Percentiles rank a stretch among this genome's conserved stretches.
These are phyloP conservation scores for Aphelenchoides fujianensis DNA, from an alignment of 1,140 invertebrate genomes.

Conservation along the genomic window DNA sequence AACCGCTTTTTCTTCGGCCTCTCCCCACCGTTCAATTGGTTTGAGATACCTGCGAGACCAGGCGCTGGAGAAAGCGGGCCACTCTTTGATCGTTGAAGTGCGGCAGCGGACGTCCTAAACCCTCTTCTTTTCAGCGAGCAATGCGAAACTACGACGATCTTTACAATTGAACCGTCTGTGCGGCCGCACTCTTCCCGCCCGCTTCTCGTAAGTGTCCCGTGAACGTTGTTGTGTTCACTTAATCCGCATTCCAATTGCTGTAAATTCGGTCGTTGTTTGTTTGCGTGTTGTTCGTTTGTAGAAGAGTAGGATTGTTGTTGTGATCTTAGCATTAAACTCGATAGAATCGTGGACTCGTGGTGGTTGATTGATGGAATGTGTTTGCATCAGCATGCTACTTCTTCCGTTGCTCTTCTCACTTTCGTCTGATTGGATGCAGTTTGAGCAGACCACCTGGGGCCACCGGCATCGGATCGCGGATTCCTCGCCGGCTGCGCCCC, in stretches of 20 bases:
- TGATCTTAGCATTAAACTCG: background rate
- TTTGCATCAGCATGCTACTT: background rate
- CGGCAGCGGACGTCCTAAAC: background rate
- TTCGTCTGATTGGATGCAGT: background rate
- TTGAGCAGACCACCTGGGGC: background rate
- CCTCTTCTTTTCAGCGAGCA: background rate
- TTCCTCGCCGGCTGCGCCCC: too few relatives aligned
- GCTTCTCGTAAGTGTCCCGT: background rate
- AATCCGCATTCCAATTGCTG: background rate
- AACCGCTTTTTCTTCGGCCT: background rate
- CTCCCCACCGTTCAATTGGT: background rate
- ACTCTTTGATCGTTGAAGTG: background rate
- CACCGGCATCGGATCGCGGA: background rate
- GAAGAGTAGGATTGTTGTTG: background rate
- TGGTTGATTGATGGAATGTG: background rate
- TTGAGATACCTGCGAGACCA: slow-evolving; percentile 1
- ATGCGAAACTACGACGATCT: slow-evolving; percentile 4
- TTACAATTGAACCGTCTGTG: background rate
- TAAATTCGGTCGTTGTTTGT: background rate
- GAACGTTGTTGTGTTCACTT: background rate
- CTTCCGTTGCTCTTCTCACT: background rate
- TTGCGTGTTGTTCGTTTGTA: background rate
- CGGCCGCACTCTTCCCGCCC: background rate
- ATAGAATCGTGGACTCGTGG: background rate
- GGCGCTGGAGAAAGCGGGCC: background rate